Evolutionary conservation across 2,888 invertebrate genomes (phyloP).

Genomic region (Endomychus coccineus): DNA sequence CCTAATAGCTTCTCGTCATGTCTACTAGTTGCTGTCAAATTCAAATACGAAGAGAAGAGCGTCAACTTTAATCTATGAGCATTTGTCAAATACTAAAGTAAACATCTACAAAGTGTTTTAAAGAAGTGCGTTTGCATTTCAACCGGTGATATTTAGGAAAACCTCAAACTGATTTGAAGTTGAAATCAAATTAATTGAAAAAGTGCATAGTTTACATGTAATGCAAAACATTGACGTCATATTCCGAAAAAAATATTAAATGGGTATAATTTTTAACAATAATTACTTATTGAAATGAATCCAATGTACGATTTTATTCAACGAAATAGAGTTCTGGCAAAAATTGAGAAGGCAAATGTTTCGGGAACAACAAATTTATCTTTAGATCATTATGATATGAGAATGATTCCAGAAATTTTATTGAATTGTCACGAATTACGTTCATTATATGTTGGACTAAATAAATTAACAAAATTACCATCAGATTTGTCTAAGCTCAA

Average conservation of each 20-base stretch:
- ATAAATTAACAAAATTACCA: slow-evolving; percentile 51
- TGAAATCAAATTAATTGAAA: too few relatives aligned
- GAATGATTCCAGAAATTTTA: slow-evolving; percentile 52
- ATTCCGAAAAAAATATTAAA: background rate
- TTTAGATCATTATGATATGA: slow-evolving; percentile 58
- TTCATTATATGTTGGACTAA: slow-evolving; percentile 57
- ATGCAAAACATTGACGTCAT: background rate
- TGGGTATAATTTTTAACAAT: slow-evolving; percentile 21
- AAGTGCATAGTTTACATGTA: too few relatives aligned
- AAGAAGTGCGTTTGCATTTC: too few relatives aligned
- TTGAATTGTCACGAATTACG: slow-evolving; percentile 51
- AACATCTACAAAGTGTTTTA: too few relatives aligned
- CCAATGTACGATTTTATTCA: slow-evolving; percentile 60
- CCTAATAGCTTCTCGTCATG: too few relatives aligned
- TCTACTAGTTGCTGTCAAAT: too few relatives aligned
- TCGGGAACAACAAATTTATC: slow-evolving; percentile 54
- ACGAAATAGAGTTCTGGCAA: slow-evolving; percentile 58
- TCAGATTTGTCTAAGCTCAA: slow-evolving; percentile 48
- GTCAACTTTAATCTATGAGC: too few relatives aligned
- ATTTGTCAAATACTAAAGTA: too few relatives aligned
- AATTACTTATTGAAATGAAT: slow-evolving; percentile 46
- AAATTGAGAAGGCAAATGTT: slow-evolving; percentile 56
- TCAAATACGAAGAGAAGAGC: too few relatives aligned
- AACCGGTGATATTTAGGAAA: too few relatives aligned
- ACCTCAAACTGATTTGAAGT: too few relatives aligned